phyloP scores from a whole-genome alignment of 2,113 vertebrate species.

The Tonatia bakeri region DNA sequence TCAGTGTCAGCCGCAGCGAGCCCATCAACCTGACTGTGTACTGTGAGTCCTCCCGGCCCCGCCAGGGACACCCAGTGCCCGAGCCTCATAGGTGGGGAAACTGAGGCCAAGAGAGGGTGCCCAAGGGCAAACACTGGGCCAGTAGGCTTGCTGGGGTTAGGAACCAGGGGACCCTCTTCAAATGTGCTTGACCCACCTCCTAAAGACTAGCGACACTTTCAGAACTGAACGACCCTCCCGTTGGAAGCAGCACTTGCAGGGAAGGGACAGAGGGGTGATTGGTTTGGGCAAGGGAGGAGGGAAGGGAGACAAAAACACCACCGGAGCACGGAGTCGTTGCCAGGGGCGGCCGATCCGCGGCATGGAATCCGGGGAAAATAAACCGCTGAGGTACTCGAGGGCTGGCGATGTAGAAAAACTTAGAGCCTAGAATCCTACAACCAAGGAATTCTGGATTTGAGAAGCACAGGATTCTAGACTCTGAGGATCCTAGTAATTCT shows the following conservation, averaged over 20 bases:
- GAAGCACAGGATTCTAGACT: neutral
- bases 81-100: neutral
- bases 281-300: neutral
- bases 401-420: neutral
- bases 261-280: neutral
- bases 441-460: neutral
- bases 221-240: neutral
- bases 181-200: neutral
- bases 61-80: neutral
- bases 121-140: neutral
- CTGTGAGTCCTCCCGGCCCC: constrained; percentile 66
- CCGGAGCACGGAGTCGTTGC: neutral
- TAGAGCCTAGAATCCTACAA: neutral
- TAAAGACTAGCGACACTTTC: neutral
- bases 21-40: constrained; percentile 67
- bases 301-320: neutral
- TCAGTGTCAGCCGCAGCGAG: constrained; percentile 69
- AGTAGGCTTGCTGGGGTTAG: neutral
- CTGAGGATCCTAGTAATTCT: neutral
- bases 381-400: neutral
- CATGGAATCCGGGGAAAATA: neutral
- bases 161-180: neutral
- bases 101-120: neutral
- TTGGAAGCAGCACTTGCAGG: neutral
- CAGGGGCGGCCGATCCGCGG: neutral